Conservation (phyloP, 2,797 vertebrate species). For the Sternarchorhynchus goeldii region DNA sequence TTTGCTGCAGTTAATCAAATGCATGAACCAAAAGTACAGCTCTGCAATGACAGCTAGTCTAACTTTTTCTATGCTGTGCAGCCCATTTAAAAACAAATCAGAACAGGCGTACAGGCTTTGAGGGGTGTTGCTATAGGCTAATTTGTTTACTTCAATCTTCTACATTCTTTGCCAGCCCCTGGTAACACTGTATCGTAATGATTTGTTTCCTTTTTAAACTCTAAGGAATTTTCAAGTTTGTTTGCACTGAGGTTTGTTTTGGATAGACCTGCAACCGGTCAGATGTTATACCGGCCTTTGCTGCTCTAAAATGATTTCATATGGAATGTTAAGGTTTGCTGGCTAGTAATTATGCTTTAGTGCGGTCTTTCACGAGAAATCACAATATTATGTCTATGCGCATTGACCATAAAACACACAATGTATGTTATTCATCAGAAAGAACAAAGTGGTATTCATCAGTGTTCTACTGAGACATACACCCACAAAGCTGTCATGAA, state of each 20-base stretch:
- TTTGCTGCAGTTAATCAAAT: neutral
- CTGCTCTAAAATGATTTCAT: neutral
- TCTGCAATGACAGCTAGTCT: no score
- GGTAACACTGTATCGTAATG: no score
- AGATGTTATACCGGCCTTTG: neutral
- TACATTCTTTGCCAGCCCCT: no score
- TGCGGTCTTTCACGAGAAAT: neutral
- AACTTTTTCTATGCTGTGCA: no score
- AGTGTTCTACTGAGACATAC: constrained; percentile 3
- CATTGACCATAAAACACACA: constrained; percentile 39
- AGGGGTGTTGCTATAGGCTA: constrained; percentile 1
- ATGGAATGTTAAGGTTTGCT: neutral
- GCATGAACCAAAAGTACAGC: no score
- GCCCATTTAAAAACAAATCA: neutral
- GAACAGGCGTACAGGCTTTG: no score
- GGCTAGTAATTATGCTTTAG: neutral
- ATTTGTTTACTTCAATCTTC: constrained; percentile 13
- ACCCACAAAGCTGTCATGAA: constrained; percentile 19
- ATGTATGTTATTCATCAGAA: constrained; percentile 47
- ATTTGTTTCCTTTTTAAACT: no score
- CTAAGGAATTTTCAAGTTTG: constrained; percentile 2
- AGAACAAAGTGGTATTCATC: constrained; percentile 41
- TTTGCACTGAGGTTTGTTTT: constrained; percentile 11
- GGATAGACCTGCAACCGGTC: no score
- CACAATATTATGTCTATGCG: constrained; percentile 33